Evolutionary conservation across 2,113 vertebrate genomes (phyloP).

Genomic region (Bujurquina vittata): DNA sequence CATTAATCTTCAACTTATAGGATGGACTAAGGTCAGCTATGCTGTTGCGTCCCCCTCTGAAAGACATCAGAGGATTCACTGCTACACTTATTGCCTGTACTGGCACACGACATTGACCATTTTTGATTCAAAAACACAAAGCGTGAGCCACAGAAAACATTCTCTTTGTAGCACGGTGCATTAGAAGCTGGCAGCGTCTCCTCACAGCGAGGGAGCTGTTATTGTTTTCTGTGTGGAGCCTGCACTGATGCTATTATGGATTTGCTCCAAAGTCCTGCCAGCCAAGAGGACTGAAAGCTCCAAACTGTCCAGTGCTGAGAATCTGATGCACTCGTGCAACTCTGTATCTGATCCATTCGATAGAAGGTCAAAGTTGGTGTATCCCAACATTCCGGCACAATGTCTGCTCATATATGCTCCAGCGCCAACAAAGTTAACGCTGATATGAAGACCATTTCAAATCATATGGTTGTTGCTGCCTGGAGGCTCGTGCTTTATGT

Average conservation of each 20-base stretch:
- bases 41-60: slow-evolving; percentile 12
- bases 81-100: slow-evolving; percentile 5
- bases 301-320: slow-evolving; percentile 27
- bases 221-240: slow-evolving; percentile 23
- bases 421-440: not conserved
- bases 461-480: not conserved
- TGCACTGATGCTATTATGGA: slow-evolving; percentile 43
- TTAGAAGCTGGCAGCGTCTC: slow-evolving; percentile 39
- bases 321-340: not conserved
- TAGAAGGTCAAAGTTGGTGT: not conserved
- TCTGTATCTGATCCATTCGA: not conserved
- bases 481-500: not conserved
- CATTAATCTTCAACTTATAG: not conserved
- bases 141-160: slow-evolving; percentile 16
- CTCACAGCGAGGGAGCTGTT: slow-evolving; percentile 13
- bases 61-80: slow-evolving; percentile 23
- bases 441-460: not conserved
- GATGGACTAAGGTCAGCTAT: slow-evolving; percentile 12
- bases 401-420: not conserved
- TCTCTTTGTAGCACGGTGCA: slow-evolving; percentile 41
- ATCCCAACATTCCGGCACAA: not conserved
- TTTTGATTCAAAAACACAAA: slow-evolving; percentile 36
- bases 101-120: slow-evolving; percentile 21
- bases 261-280: slow-evolving; percentile 45
- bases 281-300: slow-evolving; percentile 31